Conservation (phyloP, 2,113 vertebrate species). For the Epinephelus cyanopodus region DNA sequence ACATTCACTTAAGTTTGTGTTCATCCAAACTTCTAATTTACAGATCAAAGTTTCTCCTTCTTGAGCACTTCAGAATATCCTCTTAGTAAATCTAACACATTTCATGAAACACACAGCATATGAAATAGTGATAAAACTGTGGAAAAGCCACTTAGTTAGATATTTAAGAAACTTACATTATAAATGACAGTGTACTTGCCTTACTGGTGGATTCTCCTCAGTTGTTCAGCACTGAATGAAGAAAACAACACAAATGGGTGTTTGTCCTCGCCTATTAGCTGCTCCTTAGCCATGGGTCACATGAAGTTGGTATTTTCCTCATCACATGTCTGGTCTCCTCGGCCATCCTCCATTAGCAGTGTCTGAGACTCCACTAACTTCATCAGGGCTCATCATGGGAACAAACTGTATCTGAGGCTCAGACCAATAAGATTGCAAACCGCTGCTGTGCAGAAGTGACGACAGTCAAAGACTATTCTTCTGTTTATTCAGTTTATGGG, state of each 20-base stretch:
- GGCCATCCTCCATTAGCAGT: conserved; percentile 58
- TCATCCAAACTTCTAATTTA: neutral
- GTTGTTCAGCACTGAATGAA: conserved; percentile 53
- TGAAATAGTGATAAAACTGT: neutral
- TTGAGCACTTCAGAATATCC: neutral
- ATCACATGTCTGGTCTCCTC: conserved; percentile 82
- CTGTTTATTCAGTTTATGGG: conserved; percentile 16
- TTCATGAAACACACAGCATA: neutral
- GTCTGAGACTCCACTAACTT: conserved; percentile 56
- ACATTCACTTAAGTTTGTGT: neutral
- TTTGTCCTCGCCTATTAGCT: conserved; percentile 73
- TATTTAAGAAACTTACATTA: neutral
- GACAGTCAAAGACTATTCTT: conserved; percentile 16
- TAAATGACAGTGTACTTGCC: conserved; percentile 70
- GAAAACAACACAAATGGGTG: conserved; percentile 75
- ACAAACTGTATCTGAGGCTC: neutral
- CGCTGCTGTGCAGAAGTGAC: neutral
- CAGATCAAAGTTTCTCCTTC: neutral
- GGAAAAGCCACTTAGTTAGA: neutral
- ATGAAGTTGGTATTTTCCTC: conserved; percentile 80
- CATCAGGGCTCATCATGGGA: conserved; percentile 46
- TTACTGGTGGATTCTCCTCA: conserved; percentile 48
- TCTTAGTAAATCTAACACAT: neutral
- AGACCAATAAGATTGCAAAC: too few relatives aligned
- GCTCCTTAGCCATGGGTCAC: conserved; percentile 83